A percentile compares a stretch with the other conserved stretches of the same genome.
Conservation (phyloP, 2,113 vertebrate species). For the Thomomys bottae region DNA sequence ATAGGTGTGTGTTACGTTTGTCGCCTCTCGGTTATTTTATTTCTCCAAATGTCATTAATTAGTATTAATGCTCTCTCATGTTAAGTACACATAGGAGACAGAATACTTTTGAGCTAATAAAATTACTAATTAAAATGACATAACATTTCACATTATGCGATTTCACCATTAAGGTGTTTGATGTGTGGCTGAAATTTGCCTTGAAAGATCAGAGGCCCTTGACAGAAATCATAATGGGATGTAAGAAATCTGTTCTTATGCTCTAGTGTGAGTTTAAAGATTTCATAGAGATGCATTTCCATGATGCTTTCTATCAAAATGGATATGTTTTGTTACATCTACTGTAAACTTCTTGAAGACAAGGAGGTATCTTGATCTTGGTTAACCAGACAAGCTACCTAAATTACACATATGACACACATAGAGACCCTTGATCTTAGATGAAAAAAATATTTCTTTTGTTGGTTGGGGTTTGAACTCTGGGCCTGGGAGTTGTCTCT, state of each 20-base stretch:
- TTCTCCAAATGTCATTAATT: background rate
- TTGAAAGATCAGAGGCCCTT: background rate
- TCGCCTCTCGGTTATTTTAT: background rate
- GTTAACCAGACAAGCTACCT: background rate
- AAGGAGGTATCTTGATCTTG: background rate
- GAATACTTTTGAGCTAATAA: background rate
- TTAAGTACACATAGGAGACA: background rate
- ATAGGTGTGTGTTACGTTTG: background rate
- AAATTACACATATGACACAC: background rate
- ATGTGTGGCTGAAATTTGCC: background rate
- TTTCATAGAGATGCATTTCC: background rate
- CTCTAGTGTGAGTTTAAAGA: background rate
- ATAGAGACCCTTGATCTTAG: background rate
- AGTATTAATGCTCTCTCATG: background rate
- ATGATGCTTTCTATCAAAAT: slow-evolving; percentile 30
- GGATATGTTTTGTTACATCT: background rate
- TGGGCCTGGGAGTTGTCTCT: too few relatives aligned
- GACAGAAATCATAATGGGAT: background rate
- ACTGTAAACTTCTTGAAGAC: background rate
- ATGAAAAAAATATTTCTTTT: too few relatives aligned
- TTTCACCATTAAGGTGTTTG: background rate
- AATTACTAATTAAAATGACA: slow-evolving; percentile 17
- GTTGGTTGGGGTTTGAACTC: too few relatives aligned
- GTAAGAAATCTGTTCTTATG: slow-evolving; percentile 10
- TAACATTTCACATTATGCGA: background rate